A percentile compares a stretch with the other conserved stretches of the same genome.
phyloP scores from a whole-genome alignment of 2,888 invertebrate species.

The Sacculina carcini region DNA sequence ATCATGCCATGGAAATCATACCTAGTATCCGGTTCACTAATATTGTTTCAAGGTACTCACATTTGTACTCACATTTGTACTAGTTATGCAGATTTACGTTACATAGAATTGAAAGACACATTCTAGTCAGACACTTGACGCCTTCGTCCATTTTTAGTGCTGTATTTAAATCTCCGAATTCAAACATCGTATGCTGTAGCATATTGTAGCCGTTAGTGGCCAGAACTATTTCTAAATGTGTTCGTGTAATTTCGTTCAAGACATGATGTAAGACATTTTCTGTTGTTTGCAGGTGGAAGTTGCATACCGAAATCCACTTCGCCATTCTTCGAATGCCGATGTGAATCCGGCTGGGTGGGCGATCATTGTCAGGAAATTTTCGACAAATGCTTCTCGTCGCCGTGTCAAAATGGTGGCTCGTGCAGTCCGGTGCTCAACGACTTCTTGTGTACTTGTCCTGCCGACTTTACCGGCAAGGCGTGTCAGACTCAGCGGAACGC shows the following conservation, averaged over 20 bases:
- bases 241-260: too few species aligned
- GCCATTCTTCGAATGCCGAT: neutral
- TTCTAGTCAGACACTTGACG: too few species aligned
- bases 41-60: too few species aligned
- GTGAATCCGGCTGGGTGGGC: neutral
- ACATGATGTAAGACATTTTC: neutral
- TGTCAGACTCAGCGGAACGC: slow-evolving; percentile 15
- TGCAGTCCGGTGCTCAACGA: slow-evolving; percentile 17
- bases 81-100: too few species aligned
- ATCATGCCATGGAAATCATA: too few species aligned
- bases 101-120: too few species aligned
- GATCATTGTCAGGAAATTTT: slow-evolving; percentile 18
- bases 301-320: neutral
- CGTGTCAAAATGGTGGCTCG: slow-evolving; percentile 25
- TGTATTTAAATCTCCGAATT: too few species aligned
- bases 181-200: too few species aligned
- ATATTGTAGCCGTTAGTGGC: too few species aligned
- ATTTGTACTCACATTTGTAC: too few species aligned
- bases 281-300: neutral
- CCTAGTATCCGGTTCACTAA: too few species aligned
- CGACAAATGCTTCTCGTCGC: slow-evolving; percentile 30
- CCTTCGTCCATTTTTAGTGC: neutral
- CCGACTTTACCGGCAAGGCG: slow-evolving; percentile 15
- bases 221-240: too few species aligned
- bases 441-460: slow-evolving; percentile 15